Evolutionary conservation across 1,140 invertebrate genomes (phyloP).

Genomic region (Pseudoatta argentina): DNA sequence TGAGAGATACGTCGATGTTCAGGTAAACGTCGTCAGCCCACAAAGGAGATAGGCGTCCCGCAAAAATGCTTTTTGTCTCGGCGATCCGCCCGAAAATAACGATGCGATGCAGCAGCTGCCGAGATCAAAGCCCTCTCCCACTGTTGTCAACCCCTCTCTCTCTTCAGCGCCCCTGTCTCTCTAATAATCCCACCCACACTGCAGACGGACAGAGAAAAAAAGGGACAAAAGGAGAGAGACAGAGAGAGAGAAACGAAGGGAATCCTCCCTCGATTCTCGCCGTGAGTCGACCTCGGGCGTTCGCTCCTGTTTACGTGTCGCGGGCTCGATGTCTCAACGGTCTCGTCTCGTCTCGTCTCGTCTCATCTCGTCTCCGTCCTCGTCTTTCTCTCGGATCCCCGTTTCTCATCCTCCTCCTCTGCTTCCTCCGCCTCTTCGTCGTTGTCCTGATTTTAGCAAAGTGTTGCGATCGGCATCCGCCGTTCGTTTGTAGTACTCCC

Average conservation of each 20-base stretch:
- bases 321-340: constrained; percentile 57
- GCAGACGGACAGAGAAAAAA: neutral
- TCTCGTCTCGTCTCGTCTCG: constrained; percentile 31
- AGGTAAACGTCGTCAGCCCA: constrained; percentile 40
- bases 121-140: constrained; percentile 67
- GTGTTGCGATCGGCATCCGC: constrained; percentile 73
- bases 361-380: constrained; percentile 6
- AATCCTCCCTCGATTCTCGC: constrained; percentile 72
- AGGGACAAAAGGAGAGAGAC: neutral
- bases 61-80: constrained; percentile 70
- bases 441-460: constrained; percentile 76
- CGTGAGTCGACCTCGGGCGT: constrained; percentile 67
- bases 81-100: constrained; percentile 70
- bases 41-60: constrained; percentile 46
- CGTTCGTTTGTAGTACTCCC: constrained; percentile 63
- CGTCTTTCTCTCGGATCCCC: constrained; percentile 65
- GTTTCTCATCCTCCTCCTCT: constrained; percentile 66
- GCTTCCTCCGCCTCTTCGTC: constrained; percentile 40
- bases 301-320: constrained; percentile 75
- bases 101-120: constrained; percentile 43
- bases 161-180: neutral
- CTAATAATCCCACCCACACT: constrained; percentile 30
- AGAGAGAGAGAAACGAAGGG: constrained; percentile 35
- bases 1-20: constrained; percentile 22
- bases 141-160: neutral